Base-by-base conservation (phyloP, 2,888 invertebrate species). In the Euphydryas editha region DNA sequence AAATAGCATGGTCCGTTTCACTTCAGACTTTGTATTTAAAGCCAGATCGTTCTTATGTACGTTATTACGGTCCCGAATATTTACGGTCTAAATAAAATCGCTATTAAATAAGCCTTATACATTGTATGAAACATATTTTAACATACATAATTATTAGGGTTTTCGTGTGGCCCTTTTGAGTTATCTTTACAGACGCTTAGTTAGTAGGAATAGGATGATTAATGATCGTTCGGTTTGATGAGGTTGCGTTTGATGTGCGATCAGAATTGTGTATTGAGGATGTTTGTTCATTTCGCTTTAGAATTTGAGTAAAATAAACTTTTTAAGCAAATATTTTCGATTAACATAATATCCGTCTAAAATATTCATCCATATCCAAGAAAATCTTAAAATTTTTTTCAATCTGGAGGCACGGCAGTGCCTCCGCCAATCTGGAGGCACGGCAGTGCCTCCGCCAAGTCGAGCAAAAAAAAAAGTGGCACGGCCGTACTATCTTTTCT, bases 1-100 rank as follows among this genome's bases (percentile, higher is more conserved):
- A 63, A 66, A 69, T 60, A 63, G 44, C 55, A 55, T 49, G 67
- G 54, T 36, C 60, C 60, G 63, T 61, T 64, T 49, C 63, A 64
- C 54, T 69, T 67, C 60, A 61, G 63, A 69, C 67, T 69, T 69
- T 47, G 59, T 66, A 61, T 69, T 59, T 63, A 64, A 59, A 64
- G 59, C 39, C 61, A 61, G 60, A 64, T 58, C 61, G 55, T 54
- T 47, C 44, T 61, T 54, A 21, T 39, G 47, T 66, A 66, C 68
- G 59, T 64, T 66, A 66, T 71, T 71, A 68, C 61, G 70, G 70
- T 71, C 66, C 24, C 62, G 63, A 64, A 51, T 66, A 49, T 68
- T 66, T 71, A 68, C 47, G 65, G 49, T 49, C 42, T 54, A 61
- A 58, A 64, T 64, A 66, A 66, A 63, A 66, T 69, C 42, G 62